A percentile compares a stretch with the other conserved stretches of the same genome.
Evolutionary conservation across 2,797 vertebrate genomes (phyloP).

Genomic region (Cryptoblepharus egeriae): DNA sequence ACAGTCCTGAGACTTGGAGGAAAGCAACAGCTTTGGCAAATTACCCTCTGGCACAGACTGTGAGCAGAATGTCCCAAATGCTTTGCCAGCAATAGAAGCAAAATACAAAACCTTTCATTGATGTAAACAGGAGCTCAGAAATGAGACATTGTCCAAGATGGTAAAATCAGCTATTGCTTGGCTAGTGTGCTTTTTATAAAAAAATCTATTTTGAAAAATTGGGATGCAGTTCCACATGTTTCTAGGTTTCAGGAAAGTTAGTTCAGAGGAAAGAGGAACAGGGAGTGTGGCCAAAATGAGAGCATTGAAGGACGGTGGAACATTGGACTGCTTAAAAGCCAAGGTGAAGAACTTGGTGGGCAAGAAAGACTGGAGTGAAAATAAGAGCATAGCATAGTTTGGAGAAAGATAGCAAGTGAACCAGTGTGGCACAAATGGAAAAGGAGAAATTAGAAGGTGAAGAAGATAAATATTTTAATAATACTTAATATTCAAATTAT

Average conservation of each 20-base stretch:
- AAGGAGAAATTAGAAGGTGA: not conserved
- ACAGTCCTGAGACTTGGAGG: not conserved
- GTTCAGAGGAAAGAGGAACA: not conserved
- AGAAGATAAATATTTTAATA: no score
- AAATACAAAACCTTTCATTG: conserved; percentile 14
- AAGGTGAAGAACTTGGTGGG: not conserved
- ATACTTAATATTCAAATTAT: no score
- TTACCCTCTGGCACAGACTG: conserved; percentile 17
- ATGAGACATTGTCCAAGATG: conserved; percentile 32
- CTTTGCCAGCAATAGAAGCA: conserved; percentile 21
- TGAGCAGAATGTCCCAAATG: conserved; percentile 16
- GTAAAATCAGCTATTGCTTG: conserved; percentile 14
- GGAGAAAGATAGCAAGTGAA: not conserved
- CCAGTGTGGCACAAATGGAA: not conserved
- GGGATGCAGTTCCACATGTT: not conserved
- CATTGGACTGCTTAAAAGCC: not conserved
- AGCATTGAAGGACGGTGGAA: not conserved
- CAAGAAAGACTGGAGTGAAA: not conserved
- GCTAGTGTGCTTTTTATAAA: not conserved
- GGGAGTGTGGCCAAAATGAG: not conserved
- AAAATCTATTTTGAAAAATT: not conserved
- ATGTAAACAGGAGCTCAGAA: conserved; percentile 21
- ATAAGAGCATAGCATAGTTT: no score
- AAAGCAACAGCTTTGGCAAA: conserved; percentile 13
- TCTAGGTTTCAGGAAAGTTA: not conserved